A percentile compares a stretch with the other conserved stretches of the same genome.
Conservation (phyloP, 1,140 invertebrate genomes). For the Drosophila quadrilineata region DNA sequence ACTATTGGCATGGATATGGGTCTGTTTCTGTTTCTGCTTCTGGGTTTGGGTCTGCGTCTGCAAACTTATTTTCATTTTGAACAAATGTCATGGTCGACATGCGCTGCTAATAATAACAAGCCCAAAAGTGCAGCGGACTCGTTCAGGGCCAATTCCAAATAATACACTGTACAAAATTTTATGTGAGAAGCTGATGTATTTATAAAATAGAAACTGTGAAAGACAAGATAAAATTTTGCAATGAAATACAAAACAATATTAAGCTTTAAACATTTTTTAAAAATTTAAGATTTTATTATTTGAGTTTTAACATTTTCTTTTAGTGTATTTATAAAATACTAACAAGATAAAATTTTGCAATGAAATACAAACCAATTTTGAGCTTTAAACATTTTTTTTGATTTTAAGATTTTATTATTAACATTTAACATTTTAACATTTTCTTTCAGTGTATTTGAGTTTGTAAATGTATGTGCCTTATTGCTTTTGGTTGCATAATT, state of each 20-base stretch:
- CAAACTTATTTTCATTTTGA: constrained; percentile 43
- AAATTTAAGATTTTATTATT: too few species aligned
- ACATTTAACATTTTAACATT: not conserved
- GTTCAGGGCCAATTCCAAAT: constrained; percentile 30
- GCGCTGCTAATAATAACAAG: constrained; percentile 55
- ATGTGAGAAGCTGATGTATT: too few species aligned
- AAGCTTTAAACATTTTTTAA: too few species aligned
- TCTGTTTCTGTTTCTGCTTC: not conserved
- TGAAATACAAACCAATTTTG: not conserved
- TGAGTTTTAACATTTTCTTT: not conserved
- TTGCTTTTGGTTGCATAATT: constrained; percentile 58
- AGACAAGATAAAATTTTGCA: not conserved
- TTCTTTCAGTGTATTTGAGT: constrained; percentile 15
- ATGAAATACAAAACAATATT: not conserved
- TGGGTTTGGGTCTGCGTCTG: constrained; percentile 10
- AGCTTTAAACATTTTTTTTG: too few species aligned
- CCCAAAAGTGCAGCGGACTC: constrained; percentile 53
- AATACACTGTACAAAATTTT: constrained; percentile 8
- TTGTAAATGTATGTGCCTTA: constrained; percentile 43
- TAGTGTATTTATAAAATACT: too few species aligned
- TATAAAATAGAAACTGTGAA: too few species aligned
- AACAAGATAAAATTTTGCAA: not conserved
- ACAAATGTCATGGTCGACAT: constrained; percentile 69
- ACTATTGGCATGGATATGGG: not conserved
- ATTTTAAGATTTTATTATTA: too few species aligned